These are phyloP conservation scores for Catostylus mosaicus DNA, from an alignment of 30 jellyfish, hydroid and myxozoan species.

Conservation along the genomic window DNA sequence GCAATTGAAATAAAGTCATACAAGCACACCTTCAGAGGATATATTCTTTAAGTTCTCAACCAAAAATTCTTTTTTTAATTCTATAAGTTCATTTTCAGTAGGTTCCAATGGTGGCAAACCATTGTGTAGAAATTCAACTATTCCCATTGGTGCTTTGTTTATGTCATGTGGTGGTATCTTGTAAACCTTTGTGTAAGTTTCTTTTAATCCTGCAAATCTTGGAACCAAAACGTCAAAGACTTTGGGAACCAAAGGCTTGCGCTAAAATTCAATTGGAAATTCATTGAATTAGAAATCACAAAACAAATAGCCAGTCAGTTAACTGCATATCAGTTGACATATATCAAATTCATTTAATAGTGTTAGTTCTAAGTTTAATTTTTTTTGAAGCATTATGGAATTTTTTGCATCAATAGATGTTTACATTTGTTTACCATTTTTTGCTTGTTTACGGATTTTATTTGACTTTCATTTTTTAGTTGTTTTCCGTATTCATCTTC, in stretches of 20 bases:
- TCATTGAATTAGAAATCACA: not conserved
- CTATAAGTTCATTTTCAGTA: conserved; percentile 67
- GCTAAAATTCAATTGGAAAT: conserved; percentile 30
- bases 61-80: conserved; percentile 55
- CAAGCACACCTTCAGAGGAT: conserved; percentile 52
- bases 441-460: no score
- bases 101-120: conserved; percentile 72
- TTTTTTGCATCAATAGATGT: no score
- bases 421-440: no score
- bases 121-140: conserved; percentile 85
- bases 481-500: no score
- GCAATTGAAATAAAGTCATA: no score
- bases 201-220: conserved; percentile 52
- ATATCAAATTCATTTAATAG: no score
- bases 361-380: no score
- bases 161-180: conserved; percentile 66
- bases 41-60: conserved; percentile 19
- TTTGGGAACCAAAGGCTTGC: conserved; percentile 82
- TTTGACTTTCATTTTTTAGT: no score
- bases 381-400: no score
- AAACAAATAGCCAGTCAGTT: not conserved
- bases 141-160: conserved; percentile 71
- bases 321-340: no score
- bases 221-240: conserved; percentile 86
- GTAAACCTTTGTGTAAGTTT: conserved; percentile 76